Evolutionary conservation across 2,797 vertebrate species (phyloP), one percentile per base, ranked within the genome.

Genomic region (Anguilla obscura): DNA sequence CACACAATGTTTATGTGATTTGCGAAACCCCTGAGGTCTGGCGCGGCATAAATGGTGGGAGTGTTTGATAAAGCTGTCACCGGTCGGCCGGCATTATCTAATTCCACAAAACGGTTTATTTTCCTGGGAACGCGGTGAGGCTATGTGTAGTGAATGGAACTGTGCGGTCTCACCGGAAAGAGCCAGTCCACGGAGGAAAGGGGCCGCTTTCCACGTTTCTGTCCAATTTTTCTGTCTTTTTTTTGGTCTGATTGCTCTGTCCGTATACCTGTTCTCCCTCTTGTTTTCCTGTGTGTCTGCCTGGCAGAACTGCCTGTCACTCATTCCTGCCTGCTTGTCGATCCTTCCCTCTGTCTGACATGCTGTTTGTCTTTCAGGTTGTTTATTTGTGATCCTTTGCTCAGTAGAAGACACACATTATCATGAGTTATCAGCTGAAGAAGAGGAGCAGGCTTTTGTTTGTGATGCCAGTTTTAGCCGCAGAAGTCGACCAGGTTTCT

Each of bases 1-100:
- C 88, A 63, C 85, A 90, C 84, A 45, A 66, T 18, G 88, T 54
- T 79, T 76, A 86, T 87, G 63, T 88, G 88, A 87, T 71, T 27
- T 85, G 86, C 82, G 27, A 85, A 82, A 16, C 86, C 87, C 88
- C 45, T 3, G 6, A 88, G 71, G 89, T n/a, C 79, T 82, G 40
- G 40, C 45, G 10, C 79, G n/a, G 45, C 24, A n/a, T 82, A 82
- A 48, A 50, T n/a, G 79, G 79, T 50, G 7, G 45, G 45, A 2
- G 24, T 10, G 79, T 50, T 82, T 50, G 79, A 82, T 82, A 82
- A 48, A 82, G 79, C 79, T 82, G 79, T 82, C 79, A 82, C 45
- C 79, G 24, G 79, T n/a, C 79, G 50, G 40, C 79, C 45, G 45
- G 18, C 24, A 50, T 82, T 82, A 82, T 82, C 79, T 82, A 48